Base-by-base conservation (phyloP, 2,113 vertebrate genomes). In the Origma solitaria region DNA sequence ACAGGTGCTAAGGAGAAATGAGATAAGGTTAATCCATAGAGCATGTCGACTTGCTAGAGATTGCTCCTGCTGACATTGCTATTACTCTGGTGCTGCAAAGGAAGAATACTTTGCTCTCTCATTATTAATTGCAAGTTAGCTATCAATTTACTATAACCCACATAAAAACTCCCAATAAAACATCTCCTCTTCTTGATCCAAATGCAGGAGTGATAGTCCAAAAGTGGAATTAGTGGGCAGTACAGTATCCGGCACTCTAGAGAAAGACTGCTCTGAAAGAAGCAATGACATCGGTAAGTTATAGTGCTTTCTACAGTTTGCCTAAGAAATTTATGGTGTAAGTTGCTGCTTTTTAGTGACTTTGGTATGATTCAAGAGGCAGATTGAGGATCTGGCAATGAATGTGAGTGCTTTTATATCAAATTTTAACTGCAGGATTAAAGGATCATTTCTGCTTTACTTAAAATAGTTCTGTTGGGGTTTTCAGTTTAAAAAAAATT, bases 251-350 rank as follows among this genome's bases (percentile, higher is more conserved):
- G 51, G 97, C 92, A 97, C 98, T 86, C 97, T 98, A 93, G 99
- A 99, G 95, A 98, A 98, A 96, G 98, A 98, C 93, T 97, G 98
- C 92, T 98, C 98, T 82, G 99, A 99, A 96, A 99, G 98, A 98
- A 98, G 98, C 98, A 98, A 98, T 98, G 98, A 99, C 97, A 96
- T 98, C 8, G 99, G 99, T 99, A 98, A 99, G 99, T 98, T 97
- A 78, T 7, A 75, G 64, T 60, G 42, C 69, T 86, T 66, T 96
- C 93, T 85, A 75, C 64, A 76, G 15, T 82, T 94, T 95, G 40
- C 85, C 42, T 97, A 62, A 76, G 64, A 88, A 75, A 86, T 69
- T 85, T 86, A 56, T 77, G 42, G 22, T 70, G 15, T 49, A 60
- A 86, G 68, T 82, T 81, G 93, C 65, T 76, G 30, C 60, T 81